These are phyloP conservation scores for Selene dorsalis DNA, from an alignment of 2,797 vertebrate genomes.

Conservation along the genomic window DNA sequence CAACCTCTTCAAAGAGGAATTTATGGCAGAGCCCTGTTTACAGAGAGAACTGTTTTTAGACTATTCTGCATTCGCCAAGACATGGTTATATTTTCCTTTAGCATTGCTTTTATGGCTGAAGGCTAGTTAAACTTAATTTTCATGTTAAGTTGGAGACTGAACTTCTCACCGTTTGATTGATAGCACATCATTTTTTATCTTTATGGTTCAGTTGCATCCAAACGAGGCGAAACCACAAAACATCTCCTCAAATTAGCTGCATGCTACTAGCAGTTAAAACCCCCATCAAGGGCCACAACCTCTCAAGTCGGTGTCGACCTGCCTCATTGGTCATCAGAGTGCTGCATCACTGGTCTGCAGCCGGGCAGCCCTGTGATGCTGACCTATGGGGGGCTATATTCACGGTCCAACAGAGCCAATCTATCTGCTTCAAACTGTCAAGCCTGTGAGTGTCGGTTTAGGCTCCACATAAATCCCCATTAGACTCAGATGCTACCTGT, in stretches of 20 bases:
- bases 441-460: constrained; percentile 54
- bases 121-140: constrained; percentile 30
- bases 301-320: constrained; percentile 23
- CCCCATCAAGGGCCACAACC: constrained; percentile 30
- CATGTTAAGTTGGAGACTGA: constrained; percentile 29
- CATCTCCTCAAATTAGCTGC: constrained; percentile 54
- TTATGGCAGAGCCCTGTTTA: constrained; percentile 42
- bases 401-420: constrained; percentile 57
- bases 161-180: constrained; percentile 56
- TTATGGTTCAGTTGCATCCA: constrained; percentile 52
- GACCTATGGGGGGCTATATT: constrained; percentile 38
- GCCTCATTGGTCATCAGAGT: constrained; percentile 55
- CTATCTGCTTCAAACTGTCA: constrained; percentile 74
- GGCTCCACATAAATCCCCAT: constrained; percentile 70
- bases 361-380: constrained; percentile 62
- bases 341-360: constrained; percentile 55
- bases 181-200: constrained; percentile 45
- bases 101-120: constrained; percentile 31
- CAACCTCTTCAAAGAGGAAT: constrained; percentile 42
- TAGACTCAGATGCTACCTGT: constrained; percentile 63
- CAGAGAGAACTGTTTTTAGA: constrained; percentile 27
- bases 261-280: constrained; percentile 42
- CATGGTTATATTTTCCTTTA: constrained; percentile 21
- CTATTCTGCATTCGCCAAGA: constrained; percentile 11
- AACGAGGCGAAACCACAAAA: constrained; percentile 41